Evolutionary conservation across 2,888 invertebrate species (phyloP).

Genomic region (Mythimna vitellina): DNA sequence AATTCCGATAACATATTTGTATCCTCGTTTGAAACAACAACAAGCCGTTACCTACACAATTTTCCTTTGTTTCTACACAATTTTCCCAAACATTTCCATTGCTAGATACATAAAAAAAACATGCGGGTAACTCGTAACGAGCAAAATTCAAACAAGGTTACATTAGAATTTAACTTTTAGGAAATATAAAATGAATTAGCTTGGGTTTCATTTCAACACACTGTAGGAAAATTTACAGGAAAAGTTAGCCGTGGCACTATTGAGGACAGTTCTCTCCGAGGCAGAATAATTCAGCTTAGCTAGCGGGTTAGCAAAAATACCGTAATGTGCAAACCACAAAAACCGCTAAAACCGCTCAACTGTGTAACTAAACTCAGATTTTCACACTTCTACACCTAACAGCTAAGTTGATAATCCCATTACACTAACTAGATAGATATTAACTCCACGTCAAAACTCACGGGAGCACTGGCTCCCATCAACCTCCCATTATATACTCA

Average conservation of each 20-base stretch:
- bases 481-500: constrained; percentile 30
- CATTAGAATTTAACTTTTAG: constrained; percentile 37
- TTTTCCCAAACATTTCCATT: constrained; percentile 20
- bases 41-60: constrained; percentile 22
- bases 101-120: constrained; percentile 9
- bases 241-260: constrained; percentile 26
- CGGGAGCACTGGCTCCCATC: constrained; percentile 18
- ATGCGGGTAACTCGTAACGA: background rate
- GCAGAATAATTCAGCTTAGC: background rate
- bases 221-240: constrained; percentile 13
- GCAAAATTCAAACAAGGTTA: constrained; percentile 35
- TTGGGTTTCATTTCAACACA: constrained; percentile 31
- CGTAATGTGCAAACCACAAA: background rate
- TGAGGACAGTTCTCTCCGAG: background rate
- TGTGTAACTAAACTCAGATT: background rate
- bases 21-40: constrained; percentile 17
- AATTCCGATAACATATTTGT: constrained; percentile 42
- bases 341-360: background rate
- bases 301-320: background rate
- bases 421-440: constrained; percentile 9
- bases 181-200: constrained; percentile 34
- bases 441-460: constrained; percentile 25
- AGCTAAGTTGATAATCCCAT: constrained; percentile 33
- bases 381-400: constrained; percentile 6
- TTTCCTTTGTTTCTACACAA: constrained; percentile 15